Base-by-base conservation (phyloP, 2,888 invertebrate species). In the Brachycybe producta region DNA sequence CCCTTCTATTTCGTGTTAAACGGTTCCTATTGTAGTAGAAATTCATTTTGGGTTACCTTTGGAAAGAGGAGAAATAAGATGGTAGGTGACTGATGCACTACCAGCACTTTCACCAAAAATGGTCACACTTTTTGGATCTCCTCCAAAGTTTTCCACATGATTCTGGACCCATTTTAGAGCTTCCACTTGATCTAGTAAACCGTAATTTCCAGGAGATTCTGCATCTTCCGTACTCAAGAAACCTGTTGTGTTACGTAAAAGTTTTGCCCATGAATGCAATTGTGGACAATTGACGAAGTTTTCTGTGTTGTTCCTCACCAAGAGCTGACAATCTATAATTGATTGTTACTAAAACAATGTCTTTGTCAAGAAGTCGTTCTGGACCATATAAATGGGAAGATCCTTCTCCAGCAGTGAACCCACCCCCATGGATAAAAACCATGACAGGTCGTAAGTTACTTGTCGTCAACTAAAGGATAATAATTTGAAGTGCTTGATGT, bases 241-340 rank as follows among this genome's bases (percentile, higher is more conserved):
- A 3, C 49, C 49, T 49, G 21, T 1, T 2, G n/a, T n/a, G n/a
- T n/a, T n/a, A n/a, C n/a, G n/a, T n/a, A n/a, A n/a, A n/a, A n/a
- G n/a, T n/a, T n/a, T n/a, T n/a, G n/a, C n/a, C n/a, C n/a, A n/a
- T n/a, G n/a, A 21, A 24, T 2, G 3, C 15, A 2, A 3, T 2
- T 27, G 24, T 4, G 2, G 3, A 2, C 28, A 27, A 42, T 8
- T 1, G n/a, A 7, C 19, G 15, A 5, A 5, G 13, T 41, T 24
- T 5, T 13, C 2, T 13, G 5, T 15, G 24, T 32, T 11, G 11
- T 32, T 32, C 24, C 42, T 49, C 5, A 49, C 49, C 59, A 46
- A 73, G 60, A 1, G 69, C 60, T 26, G 73, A 73, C 40, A 73
- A 56, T 1, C 74, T 67, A 58, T 73, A 73, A 52, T 69, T 69